Percentiles rank a stretch among this genome's conserved stretches.
Evolutionary conservation across 2,888 invertebrate genomes (phyloP).

Genomic region (Ctenicera cuprea): DNA sequence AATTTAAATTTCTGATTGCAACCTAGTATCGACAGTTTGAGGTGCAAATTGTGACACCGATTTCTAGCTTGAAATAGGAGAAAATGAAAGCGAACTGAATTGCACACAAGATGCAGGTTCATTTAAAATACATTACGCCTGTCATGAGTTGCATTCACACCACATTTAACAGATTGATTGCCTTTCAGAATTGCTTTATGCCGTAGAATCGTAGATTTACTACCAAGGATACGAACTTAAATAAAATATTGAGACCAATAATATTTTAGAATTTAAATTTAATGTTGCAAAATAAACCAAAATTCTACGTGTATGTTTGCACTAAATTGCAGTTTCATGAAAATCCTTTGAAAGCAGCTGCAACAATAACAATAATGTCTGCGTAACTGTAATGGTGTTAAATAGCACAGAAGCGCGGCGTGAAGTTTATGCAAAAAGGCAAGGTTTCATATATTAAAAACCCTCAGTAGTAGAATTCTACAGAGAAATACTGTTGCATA

Average conservation of each 20-base stretch:
- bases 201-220: neutral
- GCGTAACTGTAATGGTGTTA: neutral
- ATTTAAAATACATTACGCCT: constrained; percentile 10
- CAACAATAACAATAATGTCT: neutral
- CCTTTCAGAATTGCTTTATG: neutral
- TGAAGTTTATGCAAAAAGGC: neutral
- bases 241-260: neutral
- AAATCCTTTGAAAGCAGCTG: too few relatives aligned
- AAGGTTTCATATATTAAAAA: neutral
- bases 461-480: too few relatives aligned
- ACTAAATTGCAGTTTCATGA: too few relatives aligned
- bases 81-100: constrained; percentile 3
- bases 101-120: constrained; percentile 6
- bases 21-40: too few relatives aligned
- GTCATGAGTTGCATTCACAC: constrained; percentile 2
- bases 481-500: neutral
- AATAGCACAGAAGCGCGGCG: neutral
- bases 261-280: too few relatives aligned
- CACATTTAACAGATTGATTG: constrained; percentile 26
- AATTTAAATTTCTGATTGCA: too few relatives aligned
- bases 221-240: neutral
- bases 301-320: too few relatives aligned
- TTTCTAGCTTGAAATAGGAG: neutral
- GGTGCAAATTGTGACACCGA: neutral
- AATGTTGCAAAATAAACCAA: too few relatives aligned